phyloP scores from a whole-genome alignment of 2,888 invertebrate species.

The Ceratothoa steindachneri region DNA sequence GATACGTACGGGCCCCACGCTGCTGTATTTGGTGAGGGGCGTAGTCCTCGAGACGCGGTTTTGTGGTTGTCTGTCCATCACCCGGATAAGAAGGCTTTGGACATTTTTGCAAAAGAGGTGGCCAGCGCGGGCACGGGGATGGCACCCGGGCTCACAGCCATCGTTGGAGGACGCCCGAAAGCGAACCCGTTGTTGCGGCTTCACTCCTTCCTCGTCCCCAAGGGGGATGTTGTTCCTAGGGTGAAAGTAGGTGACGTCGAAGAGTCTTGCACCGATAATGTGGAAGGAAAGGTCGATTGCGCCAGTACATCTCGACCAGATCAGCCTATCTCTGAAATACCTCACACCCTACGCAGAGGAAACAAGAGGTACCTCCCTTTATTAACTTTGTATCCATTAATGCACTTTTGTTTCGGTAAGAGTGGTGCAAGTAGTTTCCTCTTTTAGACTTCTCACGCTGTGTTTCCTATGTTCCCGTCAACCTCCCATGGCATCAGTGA shows the following conservation, averaged over 20 bases:
- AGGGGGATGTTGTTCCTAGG: slow-evolving; percentile 49
- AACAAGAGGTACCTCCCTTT: background rate
- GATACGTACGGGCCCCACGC: slow-evolving; percentile 52
- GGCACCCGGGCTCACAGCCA: slow-evolving; percentile 56
- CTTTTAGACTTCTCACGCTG: too few species aligned
- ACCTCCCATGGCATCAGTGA: too few species aligned
- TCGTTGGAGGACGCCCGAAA: slow-evolving; percentile 57
- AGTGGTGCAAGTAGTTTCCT: too few species aligned
- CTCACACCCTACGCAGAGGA: background rate
- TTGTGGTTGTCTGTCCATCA: slow-evolving; percentile 57
- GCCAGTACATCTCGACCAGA: background rate
- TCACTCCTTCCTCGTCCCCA: slow-evolving; percentile 55
- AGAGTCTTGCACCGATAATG: background rate
- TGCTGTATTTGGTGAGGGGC: background rate
- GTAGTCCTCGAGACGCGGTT: slow-evolving; percentile 54
- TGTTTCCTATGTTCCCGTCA: too few species aligned
- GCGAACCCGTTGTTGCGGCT: slow-evolving; percentile 55
- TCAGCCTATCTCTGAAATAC: background rate
- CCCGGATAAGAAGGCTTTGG: slow-evolving; percentile 55
- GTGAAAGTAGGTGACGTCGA: background rate
- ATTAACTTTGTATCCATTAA: background rate
- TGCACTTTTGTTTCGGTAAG: too few species aligned
- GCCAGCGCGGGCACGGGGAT: slow-evolving; percentile 58
- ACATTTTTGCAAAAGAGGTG: slow-evolving; percentile 56
- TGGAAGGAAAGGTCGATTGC: background rate